Base-by-base conservation (phyloP, 1,140 invertebrate species). In the Drosophila saltans region DNA sequence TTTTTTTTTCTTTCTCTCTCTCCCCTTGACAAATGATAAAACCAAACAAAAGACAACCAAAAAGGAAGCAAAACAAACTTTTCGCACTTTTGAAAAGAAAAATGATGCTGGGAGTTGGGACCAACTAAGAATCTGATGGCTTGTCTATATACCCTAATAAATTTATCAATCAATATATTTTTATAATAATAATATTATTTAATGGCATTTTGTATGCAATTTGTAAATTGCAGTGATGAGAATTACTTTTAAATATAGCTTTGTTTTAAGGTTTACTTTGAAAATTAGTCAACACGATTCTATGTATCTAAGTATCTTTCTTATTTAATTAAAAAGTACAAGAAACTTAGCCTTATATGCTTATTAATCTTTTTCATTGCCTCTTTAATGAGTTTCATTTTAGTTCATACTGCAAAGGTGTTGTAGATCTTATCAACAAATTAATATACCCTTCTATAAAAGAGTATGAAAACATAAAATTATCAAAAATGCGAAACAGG, bases 1-100 rank as follows among this genome's bases (percentile, higher is more conserved):
- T 80, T 76, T 69, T 62, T 45, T 41, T 10, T 30, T 36, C 28
- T 52, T 45, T 39, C 28, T 60, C 7, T 21, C 48, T 26, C 40
- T 24, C 40, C 63, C 80, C 71, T 78, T 89, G 80, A 88, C 84
- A 88, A 89, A 88, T 90, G 84, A 88, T 84, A 81, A 88, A 75
- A 63, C 84, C 80, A 89, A 84, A 83, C 84, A 88, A 89, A 88
- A 84, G 74, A 64, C 77, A 89, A 69, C 73, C 11, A 48, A 48
- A 48, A 48, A 10, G 8, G 73, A 84, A 71, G 75, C 84, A 80
- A 84, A 36, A 84, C 81, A 88, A 86, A 86, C 80, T 86, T 86
- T 88, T 89, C 72, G 77, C 84, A 80, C 83, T 72, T 64, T 59
- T 2, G 43, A 60, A 26, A 63, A 33, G 16, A 45, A 33, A 65